Conservation (phyloP, 2,797 vertebrate genomes). For the Poeciliopsis infans region DNA sequence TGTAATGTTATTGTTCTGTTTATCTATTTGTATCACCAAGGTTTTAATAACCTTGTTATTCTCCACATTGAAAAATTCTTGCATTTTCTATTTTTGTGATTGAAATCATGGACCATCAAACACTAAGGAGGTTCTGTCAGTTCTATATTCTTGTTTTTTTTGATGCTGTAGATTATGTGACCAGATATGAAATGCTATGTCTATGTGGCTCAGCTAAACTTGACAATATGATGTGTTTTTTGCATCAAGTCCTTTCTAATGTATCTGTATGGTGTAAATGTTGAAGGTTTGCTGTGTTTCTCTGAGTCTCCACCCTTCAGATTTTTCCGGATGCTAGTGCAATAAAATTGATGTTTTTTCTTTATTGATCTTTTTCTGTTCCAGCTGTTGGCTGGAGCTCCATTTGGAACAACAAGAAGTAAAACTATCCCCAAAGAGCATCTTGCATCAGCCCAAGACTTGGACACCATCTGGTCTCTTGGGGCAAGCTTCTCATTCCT, state of each 20-base stretch:
- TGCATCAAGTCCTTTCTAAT: neutral
- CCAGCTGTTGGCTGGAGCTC: conserved; percentile 91
- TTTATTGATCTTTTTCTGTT: neutral
- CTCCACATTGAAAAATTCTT: neutral
- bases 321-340: neutral
- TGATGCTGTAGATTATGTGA: neutral
- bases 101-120: neutral
- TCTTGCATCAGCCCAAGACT: conserved; percentile 89
- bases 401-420: conserved; percentile 91
- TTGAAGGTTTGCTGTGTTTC: neutral
- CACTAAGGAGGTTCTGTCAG: neutral
- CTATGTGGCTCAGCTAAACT: neutral
- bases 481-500: conserved; percentile 84
- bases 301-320: neutral
- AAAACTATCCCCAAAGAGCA: conserved; percentile 92
- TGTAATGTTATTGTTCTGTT: conserved; percentile 16
- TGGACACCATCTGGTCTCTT: conserved; percentile 99
- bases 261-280: neutral
- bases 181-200: neutral
- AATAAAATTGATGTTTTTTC: neutral
- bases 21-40: neutral
- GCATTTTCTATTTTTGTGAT: neutral
- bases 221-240: neutral
- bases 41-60: conserved; percentile 3
- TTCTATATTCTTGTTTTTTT: neutral